Percentiles rank a stretch among this genome's conserved stretches.
phyloP scores from a whole-genome alignment of 1,140 invertebrate species.

The Polypedilum pembai region DNA sequence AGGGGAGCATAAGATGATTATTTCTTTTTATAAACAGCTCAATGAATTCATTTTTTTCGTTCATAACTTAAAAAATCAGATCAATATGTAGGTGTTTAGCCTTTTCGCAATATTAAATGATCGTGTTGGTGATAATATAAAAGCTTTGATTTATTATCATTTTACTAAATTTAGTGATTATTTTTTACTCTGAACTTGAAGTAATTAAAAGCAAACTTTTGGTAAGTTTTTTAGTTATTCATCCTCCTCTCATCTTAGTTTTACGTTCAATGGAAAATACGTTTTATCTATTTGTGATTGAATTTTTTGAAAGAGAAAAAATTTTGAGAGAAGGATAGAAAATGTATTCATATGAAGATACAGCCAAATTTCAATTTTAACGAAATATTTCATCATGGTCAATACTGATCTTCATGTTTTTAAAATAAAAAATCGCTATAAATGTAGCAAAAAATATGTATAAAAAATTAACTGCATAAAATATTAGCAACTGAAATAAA shows the following conservation, averaged over 20 bases:
- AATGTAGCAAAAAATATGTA: neutral
- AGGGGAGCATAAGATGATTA: neutral
- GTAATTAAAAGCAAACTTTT: neutral
- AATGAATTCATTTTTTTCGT: no score
- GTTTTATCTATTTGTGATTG: neutral
- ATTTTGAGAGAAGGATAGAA: neutral
- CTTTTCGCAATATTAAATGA: no score
- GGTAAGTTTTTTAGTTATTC: neutral
- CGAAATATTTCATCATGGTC: conserved; percentile 8
- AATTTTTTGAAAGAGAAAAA: no score
- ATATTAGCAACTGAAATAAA: neutral
- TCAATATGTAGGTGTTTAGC: no score
- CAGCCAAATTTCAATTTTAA: neutral
- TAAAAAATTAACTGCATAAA: neutral
- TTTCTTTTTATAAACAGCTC: neutral
- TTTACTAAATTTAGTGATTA: no score
- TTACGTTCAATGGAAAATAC: neutral
- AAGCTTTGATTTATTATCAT: no score
- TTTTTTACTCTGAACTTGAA: no score
- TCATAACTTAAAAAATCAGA: no score
- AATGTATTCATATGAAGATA: neutral
- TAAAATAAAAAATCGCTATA: neutral
- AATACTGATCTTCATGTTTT: neutral
- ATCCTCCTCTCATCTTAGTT: neutral
- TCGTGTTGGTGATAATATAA: no score